Conservation (phyloP, 2,797 vertebrate species). For the Thripadectes ignobilis region DNA sequence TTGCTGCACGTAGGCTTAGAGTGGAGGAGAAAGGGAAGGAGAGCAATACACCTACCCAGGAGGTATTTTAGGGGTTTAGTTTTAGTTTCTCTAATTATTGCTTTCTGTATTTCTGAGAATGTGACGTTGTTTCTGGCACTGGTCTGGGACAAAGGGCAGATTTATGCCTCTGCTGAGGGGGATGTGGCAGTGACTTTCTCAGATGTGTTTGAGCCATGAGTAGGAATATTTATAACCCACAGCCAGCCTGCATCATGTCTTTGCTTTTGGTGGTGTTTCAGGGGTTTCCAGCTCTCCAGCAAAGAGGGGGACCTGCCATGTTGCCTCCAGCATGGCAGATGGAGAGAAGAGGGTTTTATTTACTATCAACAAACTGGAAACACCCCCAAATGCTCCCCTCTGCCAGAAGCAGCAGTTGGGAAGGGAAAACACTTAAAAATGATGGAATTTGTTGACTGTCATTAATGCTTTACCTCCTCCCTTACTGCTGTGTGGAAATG, state of each 20-base stretch:
- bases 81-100: neutral
- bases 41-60: neutral
- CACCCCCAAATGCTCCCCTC: conserved; percentile 27
- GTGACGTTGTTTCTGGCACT: rapidly evolving
- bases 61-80: neutral
- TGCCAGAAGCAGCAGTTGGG: conserved; percentile 37
- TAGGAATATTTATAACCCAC: neutral
- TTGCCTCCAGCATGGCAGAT: neutral
- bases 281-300: neutral
- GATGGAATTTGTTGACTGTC: conserved; percentile 32
- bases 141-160: neutral
- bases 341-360: conserved; percentile 44
- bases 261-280: rapidly evolving
- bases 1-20: neutral
- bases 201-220: neutral
- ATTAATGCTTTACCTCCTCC: conserved; percentile 13
- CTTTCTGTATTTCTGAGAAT: neutral
- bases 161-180: neutral
- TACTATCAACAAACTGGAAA: conserved; percentile 21
- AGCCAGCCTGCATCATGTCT: neutral
- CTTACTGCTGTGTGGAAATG: neutral
- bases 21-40: neutral
- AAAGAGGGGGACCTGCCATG: rapidly evolving
- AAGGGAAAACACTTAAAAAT: conserved; percentile 5
- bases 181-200: rapidly evolving